Evolutionary conservation across 2,113 vertebrate species (phyloP).

Genomic region (Baryphthengus martii): DNA sequence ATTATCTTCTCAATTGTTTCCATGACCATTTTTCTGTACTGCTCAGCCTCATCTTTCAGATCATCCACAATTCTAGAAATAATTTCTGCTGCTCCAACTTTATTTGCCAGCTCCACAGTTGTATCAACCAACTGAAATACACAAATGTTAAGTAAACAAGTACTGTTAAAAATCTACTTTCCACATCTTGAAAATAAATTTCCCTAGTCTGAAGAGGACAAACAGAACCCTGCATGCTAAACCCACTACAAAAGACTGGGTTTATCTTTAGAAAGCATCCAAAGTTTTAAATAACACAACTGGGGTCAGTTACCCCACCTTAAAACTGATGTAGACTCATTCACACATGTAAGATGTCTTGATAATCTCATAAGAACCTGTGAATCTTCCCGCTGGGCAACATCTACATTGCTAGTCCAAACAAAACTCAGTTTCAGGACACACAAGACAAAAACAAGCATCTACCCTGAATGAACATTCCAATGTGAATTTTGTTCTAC

Average conservation of each 20-base stretch:
- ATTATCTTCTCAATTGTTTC: conserved; percentile 99
- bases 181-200: not conserved
- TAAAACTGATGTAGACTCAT: not conserved
- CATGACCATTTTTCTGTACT: conserved; percentile 99
- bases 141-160: not conserved
- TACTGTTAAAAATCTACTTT: not conserved
- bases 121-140: conserved; percentile 90
- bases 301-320: not conserved
- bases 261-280: not conserved
- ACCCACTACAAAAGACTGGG: fast-evolving
- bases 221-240: not conserved
- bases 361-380: not conserved
- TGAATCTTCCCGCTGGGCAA: not conserved
- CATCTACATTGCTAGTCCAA: not conserved
- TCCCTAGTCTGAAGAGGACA: not conserved
- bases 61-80: conserved; percentile 98
- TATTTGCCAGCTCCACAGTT: conserved; percentile 97
- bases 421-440: not conserved
- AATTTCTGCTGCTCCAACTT: conserved; percentile 98
- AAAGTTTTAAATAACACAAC: not conserved
- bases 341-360: not conserved
- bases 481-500: not conserved
- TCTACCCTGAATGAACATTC: not conserved
- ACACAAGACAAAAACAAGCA: not conserved
- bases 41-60: conserved; percentile 97